These are phyloP conservation scores for Percina caprodes DNA, from an alignment of 2,113 vertebrate species.

Conservation along the genomic window DNA sequence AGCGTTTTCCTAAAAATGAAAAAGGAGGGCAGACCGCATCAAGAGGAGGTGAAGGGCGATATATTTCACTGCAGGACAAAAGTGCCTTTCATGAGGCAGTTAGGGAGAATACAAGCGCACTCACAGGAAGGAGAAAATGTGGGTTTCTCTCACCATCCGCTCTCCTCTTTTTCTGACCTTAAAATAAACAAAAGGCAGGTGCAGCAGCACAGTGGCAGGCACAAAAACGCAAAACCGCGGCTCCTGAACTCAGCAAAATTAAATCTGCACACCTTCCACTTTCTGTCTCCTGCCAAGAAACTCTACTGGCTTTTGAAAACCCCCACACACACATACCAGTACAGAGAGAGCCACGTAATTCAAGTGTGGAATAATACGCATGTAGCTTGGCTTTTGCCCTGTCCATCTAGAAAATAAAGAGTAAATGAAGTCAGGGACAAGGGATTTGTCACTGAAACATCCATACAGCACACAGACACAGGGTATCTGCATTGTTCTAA, in stretches of 20 bases:
- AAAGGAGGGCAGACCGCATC: slow-evolving; percentile 78
- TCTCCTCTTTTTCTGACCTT: slow-evolving; percentile 75
- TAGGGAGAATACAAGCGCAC: slow-evolving; percentile 72
- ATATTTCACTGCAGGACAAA: slow-evolving; percentile 82
- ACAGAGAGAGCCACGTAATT: slow-evolving; percentile 38
- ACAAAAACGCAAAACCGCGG: slow-evolving; percentile 60
- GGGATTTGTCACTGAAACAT: background rate
- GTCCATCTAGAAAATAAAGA: background rate
- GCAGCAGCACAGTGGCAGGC: slow-evolving; percentile 69
- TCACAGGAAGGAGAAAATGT: slow-evolving; percentile 76
- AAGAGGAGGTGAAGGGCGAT: slow-evolving; percentile 80
- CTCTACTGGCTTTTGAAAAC: slow-evolving; percentile 60
- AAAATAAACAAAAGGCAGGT: slow-evolving; percentile 84
- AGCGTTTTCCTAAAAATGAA: slow-evolving; percentile 70
- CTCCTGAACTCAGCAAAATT: slow-evolving; percentile 74
- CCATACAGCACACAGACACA: background rate
- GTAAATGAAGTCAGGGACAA: too few relatives aligned
- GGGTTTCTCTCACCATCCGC: slow-evolving; percentile 74
- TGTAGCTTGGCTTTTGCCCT: background rate
- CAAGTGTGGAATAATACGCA: slow-evolving; percentile 14
- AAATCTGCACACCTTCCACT: slow-evolving; percentile 62
- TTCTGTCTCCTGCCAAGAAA: slow-evolving; percentile 63
- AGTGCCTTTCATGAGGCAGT: slow-evolving; percentile 80
- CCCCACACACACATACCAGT: slow-evolving; percentile 44
- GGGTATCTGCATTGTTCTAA: background rate